phyloP scores from a whole-genome alignment of 1,140 invertebrate species.

The Ceratosolen solmsi region DNA sequence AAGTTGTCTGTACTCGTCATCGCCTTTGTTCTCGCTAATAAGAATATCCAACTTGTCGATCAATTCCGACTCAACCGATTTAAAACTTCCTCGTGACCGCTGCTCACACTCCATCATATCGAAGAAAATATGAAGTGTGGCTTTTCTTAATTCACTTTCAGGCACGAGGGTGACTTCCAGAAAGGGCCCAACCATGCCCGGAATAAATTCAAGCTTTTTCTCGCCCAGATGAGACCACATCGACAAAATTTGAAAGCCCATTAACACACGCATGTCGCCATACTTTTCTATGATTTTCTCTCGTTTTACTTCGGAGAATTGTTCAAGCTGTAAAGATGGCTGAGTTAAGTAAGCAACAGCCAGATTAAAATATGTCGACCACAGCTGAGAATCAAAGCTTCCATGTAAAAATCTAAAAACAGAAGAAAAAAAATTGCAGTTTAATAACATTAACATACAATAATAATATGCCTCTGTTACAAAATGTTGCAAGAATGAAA shows the following conservation, averaged over 20 bases:
- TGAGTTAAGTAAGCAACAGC: slow-evolving; percentile 92
- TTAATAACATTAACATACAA: too few relatives aligned
- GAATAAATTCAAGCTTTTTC: slow-evolving; percentile 91
- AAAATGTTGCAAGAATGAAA: too few relatives aligned
- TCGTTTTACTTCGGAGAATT: slow-evolving; percentile 85
- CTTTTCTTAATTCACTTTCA: slow-evolving; percentile 89
- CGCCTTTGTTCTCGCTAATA: slow-evolving; percentile 93
- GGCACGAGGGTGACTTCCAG: slow-evolving; percentile 95
- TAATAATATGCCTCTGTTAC: too few relatives aligned
- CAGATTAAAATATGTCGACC: slow-evolving; percentile 92
- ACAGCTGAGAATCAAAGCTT: slow-evolving; percentile 80
- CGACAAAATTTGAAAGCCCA: slow-evolving; percentile 93
- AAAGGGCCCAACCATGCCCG: slow-evolving; percentile 93
- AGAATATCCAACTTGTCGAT: slow-evolving; percentile 95
- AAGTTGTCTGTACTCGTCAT: slow-evolving; percentile 91
- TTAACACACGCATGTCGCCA: slow-evolving; percentile 92
- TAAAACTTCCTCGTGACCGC: slow-evolving; percentile 85
- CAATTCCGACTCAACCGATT: slow-evolving; percentile 91
- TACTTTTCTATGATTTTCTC: slow-evolving; percentile 87
- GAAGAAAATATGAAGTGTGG: slow-evolving; percentile 95
- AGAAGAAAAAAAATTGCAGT: background rate
- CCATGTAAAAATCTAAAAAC: slow-evolving; percentile 82
- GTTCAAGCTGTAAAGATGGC: slow-evolving; percentile 88
- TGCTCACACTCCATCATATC: slow-evolving; percentile 98
- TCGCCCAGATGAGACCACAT: slow-evolving; percentile 94